Evolutionary conservation across 2,888 invertebrate genomes (phyloP).

Genomic region (Pachliopta kotzebuea): DNA sequence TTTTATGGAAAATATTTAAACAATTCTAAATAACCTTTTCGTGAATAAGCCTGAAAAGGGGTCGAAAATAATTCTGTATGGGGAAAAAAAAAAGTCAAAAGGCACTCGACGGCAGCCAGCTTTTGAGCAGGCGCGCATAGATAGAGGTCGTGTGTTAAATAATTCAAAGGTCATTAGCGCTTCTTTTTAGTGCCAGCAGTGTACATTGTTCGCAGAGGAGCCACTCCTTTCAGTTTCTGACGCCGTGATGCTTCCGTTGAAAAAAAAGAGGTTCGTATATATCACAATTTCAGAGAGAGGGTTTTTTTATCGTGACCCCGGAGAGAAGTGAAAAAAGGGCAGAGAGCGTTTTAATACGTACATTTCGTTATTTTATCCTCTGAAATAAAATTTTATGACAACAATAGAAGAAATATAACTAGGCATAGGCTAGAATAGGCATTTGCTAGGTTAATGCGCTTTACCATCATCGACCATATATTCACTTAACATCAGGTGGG

Average conservation of each 20-base stretch:
- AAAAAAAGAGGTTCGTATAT: conserved; percentile 21
- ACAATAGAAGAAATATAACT: no score
- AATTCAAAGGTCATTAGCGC: conserved; percentile 65
- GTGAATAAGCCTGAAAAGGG: not conserved
- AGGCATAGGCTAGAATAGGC: no score
- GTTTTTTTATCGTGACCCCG: conserved; percentile 12
- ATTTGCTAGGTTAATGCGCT: no score
- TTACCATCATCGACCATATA: no score
- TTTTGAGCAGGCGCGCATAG: conserved; percentile 29
- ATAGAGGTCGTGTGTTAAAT: conserved; percentile 44
- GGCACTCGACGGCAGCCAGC: conserved; percentile 8
- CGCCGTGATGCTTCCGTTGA: conserved; percentile 36
- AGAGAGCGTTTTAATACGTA: not conserved
- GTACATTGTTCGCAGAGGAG: conserved; percentile 33
- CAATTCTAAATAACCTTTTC: no score
- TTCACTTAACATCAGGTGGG: no score
- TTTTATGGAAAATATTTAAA: no score
- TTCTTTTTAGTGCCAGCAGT: conserved; percentile 40
- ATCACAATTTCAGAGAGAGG: conserved; percentile 26
- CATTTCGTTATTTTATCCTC: not conserved
- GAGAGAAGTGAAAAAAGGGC: not conserved
- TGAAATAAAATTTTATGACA: not conserved
- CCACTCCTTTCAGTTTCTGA: conserved; percentile 32
- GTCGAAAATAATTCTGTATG: not conserved
- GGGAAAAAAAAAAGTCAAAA: conserved; percentile 11